phyloP scores from a whole-genome alignment of 1,140 invertebrate species.

The Saxidomus purpurata region DNA sequence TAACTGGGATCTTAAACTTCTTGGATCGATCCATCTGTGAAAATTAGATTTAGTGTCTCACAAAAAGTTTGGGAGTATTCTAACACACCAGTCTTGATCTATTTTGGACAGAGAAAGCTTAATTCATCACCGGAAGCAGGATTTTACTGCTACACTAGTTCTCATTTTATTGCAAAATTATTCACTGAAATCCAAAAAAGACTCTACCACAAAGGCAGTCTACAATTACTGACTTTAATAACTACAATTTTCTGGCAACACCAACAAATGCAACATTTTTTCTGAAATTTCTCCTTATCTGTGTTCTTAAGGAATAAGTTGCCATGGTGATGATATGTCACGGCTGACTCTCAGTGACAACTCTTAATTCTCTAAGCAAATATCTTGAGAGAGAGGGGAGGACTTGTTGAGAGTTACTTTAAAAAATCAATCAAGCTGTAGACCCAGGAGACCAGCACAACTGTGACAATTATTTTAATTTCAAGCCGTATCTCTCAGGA shows the following conservation, averaged over 20 bases:
- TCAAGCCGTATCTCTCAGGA: neutral
- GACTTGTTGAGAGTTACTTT: conserved; percentile 10
- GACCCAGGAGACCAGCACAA: neutral
- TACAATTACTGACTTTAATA: neutral
- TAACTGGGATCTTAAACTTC: too few relatives aligned
- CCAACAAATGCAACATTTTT: too few relatives aligned
- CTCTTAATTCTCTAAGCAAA: conserved; percentile 5
- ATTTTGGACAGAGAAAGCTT: too few relatives aligned
- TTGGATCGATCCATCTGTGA: too few relatives aligned
- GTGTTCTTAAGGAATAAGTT: neutral
- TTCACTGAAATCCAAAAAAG: neutral
- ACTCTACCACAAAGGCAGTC: neutral
- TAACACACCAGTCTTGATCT: too few relatives aligned
- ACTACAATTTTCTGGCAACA: too few relatives aligned
- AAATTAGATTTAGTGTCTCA: too few relatives aligned
- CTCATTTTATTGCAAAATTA: too few relatives aligned
- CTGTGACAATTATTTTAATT: neutral
- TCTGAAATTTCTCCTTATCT: too few relatives aligned
- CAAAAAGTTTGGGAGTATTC: too few relatives aligned
- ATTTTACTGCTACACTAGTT: too few relatives aligned
- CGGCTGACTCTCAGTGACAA: conserved; percentile 1
- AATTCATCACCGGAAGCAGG: too few relatives aligned
- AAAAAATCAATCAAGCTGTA: neutral
- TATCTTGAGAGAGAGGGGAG: neutral
- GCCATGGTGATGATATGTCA: conserved; percentile 2